Evolutionary conservation across 2,888 invertebrate genomes (phyloP).

Genomic region (Caenorhabditis sp.): DNA sequence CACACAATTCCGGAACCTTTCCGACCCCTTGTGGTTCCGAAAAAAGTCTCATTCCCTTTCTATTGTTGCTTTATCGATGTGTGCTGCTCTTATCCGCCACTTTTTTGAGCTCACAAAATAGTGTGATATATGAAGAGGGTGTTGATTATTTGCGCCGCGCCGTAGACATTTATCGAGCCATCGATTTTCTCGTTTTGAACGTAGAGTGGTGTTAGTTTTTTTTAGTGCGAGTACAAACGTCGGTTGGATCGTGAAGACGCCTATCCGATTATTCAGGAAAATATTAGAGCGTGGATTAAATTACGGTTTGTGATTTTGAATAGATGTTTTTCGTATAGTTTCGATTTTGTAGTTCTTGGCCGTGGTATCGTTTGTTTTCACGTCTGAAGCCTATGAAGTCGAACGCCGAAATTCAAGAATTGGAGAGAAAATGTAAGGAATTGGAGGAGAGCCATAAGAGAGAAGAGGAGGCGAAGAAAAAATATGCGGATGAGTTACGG

Average conservation of each 20-base stretch:
- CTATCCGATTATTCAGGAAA: constrained; percentile 81
- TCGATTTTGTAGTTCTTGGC: constrained; percentile 77
- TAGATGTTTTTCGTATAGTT: not conserved
- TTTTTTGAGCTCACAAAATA: not conserved
- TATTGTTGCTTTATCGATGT: too few relatives aligned
- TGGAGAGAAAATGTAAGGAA: constrained; percentile 74
- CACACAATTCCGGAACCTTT: too few relatives aligned
- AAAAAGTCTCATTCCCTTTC: not conserved
- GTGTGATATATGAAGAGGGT: not conserved
- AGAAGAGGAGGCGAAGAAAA: constrained; percentile 51
- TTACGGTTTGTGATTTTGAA: constrained; percentile 75
- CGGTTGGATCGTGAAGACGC: constrained; percentile 49
- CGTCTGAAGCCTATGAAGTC: constrained; percentile 63
- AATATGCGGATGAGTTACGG: constrained; percentile 52
- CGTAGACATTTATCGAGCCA: not conserved
- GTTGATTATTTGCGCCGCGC: not conserved
- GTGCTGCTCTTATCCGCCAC: not conserved
- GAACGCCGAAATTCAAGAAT: constrained; percentile 77
- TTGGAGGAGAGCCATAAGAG: constrained; percentile 42
- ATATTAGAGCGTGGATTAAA: constrained; percentile 97
- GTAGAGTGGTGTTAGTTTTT: not conserved
- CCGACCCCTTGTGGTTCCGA: too few relatives aligned
- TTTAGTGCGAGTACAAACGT: constrained; percentile 51
- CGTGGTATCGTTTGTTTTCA: constrained; percentile 99
- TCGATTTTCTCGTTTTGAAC: constrained; percentile 2